phyloP scores from a whole-genome alignment of 2,888 invertebrate species.

The Thelaira solivaga region DNA sequence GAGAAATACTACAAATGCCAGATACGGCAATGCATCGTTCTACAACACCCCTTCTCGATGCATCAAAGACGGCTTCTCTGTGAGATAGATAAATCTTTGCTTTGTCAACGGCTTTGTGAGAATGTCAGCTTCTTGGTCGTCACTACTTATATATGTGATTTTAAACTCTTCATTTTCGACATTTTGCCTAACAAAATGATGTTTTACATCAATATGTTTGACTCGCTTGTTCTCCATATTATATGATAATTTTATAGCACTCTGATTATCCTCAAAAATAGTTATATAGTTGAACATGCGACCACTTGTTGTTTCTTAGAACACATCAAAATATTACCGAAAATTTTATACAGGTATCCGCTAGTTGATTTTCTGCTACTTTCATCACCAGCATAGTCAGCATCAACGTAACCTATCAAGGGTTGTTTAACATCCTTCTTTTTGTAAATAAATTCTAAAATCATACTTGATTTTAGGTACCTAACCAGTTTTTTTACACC shows the following conservation, averaged over 20 bases:
- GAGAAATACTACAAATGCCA: too few species aligned
- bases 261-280: slow-evolving; percentile 45
- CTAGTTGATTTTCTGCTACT: slow-evolving; percentile 28
- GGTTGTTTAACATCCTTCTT: background rate
- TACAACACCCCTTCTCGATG: slow-evolving; percentile 12
- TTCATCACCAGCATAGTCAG: slow-evolving; percentile 16
- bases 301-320: slow-evolving; percentile 44
- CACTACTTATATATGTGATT: background rate
- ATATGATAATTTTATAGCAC: slow-evolving; percentile 35
- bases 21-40: too few species aligned
- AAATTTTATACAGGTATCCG: slow-evolving; percentile 46
- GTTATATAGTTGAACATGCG: background rate
- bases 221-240: slow-evolving; percentile 3
- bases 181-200: background rate
- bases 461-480: slow-evolving; percentile 14
- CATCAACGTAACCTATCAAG: slow-evolving; percentile 7
- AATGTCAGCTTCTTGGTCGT: slow-evolving; percentile 10
- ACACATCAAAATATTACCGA: slow-evolving; percentile 26
- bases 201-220: slow-evolving; percentile 3
- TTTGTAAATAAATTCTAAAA: background rate
- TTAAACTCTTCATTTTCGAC: background rate
- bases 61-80: background rate
- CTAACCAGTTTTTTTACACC: slow-evolving; percentile 1
- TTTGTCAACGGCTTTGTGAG: background rate
- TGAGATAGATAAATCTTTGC: background rate